Percentiles rank a stretch among this genome's conserved stretches.
phyloP scores from a whole-genome alignment of 2,888 invertebrate genomes.

The Endomychus coccineus region DNA sequence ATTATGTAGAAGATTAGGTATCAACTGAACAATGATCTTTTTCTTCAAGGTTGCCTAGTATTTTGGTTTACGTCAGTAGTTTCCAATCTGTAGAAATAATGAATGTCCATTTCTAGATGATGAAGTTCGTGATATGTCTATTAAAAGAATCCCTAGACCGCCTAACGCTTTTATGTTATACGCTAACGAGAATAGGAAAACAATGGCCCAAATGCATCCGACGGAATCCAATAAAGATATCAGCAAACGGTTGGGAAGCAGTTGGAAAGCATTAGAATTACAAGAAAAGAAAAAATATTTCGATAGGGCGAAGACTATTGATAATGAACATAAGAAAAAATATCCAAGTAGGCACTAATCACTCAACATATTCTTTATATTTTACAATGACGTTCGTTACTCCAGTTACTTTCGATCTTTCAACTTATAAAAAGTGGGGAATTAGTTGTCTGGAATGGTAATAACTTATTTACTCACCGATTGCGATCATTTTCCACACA shows the following conservation, averaged over 20 bases:
- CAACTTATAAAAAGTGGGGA: too few relatives aligned
- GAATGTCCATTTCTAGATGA: too few relatives aligned
- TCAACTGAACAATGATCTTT: too few relatives aligned
- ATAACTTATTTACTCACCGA: too few relatives aligned
- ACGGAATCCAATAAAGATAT: slow-evolving; percentile 56
- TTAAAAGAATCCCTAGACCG: slow-evolving; percentile 50
- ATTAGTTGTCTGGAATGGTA: too few relatives aligned
- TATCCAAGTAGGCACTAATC: slow-evolving; percentile 50
- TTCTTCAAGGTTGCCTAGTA: too few relatives aligned
- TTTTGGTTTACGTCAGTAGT: too few relatives aligned
- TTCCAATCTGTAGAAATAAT: too few relatives aligned
- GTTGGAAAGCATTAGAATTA: slow-evolving; percentile 51
- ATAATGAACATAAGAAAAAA: slow-evolving; percentile 53
- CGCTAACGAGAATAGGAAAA: slow-evolving; percentile 54
- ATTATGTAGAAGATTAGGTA: too few relatives aligned
- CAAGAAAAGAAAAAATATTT: slow-evolving; percentile 51
- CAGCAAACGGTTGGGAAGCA: slow-evolving; percentile 51
- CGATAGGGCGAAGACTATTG: slow-evolving; percentile 48
- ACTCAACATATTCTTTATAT: background rate
- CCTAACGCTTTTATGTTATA: slow-evolving; percentile 60
- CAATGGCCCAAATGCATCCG: slow-evolving; percentile 49
- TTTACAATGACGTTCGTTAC: too few relatives aligned
- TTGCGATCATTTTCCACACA: too few relatives aligned
- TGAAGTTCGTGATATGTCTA: slow-evolving; percentile 7
- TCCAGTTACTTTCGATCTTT: too few relatives aligned